Conservation (phyloP, 2,888 invertebrate genomes). For the Cephonodes hylas region DNA sequence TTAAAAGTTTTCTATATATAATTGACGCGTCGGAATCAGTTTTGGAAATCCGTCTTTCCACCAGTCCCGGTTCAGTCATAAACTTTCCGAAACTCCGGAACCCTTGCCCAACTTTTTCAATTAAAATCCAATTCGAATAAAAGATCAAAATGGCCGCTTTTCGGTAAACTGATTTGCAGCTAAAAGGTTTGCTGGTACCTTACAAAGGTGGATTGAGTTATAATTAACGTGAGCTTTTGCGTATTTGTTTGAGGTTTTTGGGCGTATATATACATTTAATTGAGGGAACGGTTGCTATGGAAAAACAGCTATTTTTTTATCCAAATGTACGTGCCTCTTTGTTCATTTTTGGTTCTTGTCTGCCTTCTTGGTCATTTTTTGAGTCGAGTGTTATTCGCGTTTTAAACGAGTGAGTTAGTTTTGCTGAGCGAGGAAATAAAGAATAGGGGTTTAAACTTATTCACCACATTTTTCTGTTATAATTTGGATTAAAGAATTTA, state of each 20-base stretch:
- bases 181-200: slow-evolving; percentile 21
- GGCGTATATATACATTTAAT: neutral
- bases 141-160: slow-evolving; percentile 37
- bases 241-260: neutral
- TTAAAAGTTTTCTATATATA: slow-evolving; percentile 20
- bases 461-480: too few relatives aligned
- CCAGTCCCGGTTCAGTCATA: neutral
- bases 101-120: slow-evolving; percentile 50
- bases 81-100: slow-evolving; percentile 15
- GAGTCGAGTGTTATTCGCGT: too few relatives aligned
- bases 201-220: slow-evolving; percentile 7
- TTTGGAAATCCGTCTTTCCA: slow-evolving; percentile 21
- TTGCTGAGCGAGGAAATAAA: too few relatives aligned
- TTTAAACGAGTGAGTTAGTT: too few relatives aligned
- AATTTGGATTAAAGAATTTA: too few relatives aligned
- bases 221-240: neutral
- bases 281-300: neutral
- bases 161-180: slow-evolving; percentile 28
- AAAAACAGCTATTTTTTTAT: neutral
- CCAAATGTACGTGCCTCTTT: too few relatives aligned
- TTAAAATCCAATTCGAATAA: slow-evolving; percentile 39
- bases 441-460: too few relatives aligned
- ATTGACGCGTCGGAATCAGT: slow-evolving; percentile 21
- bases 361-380: too few relatives aligned
- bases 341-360: too few relatives aligned